These are phyloP conservation scores for Phanerotoma sp. DNA, from an alignment of 2,888 invertebrate species.

Conservation along the genomic window DNA sequence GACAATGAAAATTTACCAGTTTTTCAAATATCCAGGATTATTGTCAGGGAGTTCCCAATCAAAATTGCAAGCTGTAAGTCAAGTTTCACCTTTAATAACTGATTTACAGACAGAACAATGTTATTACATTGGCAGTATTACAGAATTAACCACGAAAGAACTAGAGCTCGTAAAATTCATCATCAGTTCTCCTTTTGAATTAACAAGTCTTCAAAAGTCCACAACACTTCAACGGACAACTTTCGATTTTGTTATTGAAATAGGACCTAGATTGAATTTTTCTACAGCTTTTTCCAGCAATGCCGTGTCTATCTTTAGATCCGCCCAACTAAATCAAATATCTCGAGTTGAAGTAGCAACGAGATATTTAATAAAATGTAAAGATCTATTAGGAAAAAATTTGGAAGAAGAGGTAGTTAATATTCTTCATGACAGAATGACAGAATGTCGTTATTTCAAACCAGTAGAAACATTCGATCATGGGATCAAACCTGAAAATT, in stretches of 20 bases:
- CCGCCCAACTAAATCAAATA: constrained; percentile 75
- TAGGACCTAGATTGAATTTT: constrained; percentile 92
- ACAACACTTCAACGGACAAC: constrained; percentile 46
- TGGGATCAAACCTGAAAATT: constrained; percentile 64
- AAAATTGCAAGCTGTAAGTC: too few relatives aligned
- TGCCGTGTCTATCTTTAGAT: constrained; percentile 90
- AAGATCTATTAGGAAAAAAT: constrained; percentile 52
- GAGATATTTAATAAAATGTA: constrained; percentile 69
- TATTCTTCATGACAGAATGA: constrained; percentile 89
- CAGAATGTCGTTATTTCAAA: constrained; percentile 80
- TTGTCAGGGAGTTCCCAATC: too few relatives aligned
- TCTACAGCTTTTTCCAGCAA: constrained; percentile 96
- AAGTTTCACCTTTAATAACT: too few relatives aligned
- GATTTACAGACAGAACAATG: too few relatives aligned
- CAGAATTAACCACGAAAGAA: too few relatives aligned
- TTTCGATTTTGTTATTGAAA: constrained; percentile 70
- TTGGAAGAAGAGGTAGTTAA: constrained; percentile 59
- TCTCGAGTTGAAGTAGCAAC: constrained; percentile 80
- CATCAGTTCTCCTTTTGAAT: constrained; percentile 70
- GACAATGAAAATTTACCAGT: too few relatives aligned
- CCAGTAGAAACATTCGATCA: constrained; percentile 63
- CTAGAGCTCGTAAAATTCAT: constrained; percentile 82
- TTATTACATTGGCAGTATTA: too few relatives aligned
- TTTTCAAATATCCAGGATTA: too few relatives aligned
- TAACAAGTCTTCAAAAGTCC: constrained; percentile 62